Conservation (phyloP, 2,888 invertebrate species). For the Mactromeris polynyma region DNA sequence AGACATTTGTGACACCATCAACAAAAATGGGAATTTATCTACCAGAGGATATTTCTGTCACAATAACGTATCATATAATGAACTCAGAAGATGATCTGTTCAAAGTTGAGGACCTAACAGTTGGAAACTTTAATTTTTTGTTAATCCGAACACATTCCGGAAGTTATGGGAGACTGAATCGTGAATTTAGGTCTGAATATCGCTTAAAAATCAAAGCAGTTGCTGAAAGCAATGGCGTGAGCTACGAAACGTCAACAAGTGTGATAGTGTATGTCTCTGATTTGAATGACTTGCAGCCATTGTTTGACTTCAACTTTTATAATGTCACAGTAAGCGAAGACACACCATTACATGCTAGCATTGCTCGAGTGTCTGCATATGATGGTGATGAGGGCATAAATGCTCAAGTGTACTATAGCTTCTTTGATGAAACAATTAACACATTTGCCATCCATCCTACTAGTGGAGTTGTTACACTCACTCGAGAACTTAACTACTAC, state of each 20-base stretch:
- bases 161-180: conserved; percentile 95
- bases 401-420: conserved; percentile 98
- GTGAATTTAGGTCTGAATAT: conserved; percentile 96
- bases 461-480: conserved; percentile 94
- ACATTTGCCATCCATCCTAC: conserved; percentile 96
- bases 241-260: conserved; percentile 72
- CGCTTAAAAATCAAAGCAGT: conserved; percentile 93
- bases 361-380: conserved; percentile 92
- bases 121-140: conserved; percentile 98
- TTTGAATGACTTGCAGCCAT: conserved; percentile 93
- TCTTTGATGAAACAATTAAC: conserved; percentile 91
- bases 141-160: conserved; percentile 95
- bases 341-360: conserved; percentile 93
- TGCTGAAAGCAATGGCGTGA: conserved; percentile 85
- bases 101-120: conserved; percentile 95
- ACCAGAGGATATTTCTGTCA: conserved; percentile 80
- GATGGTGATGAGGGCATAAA: conserved; percentile 98
- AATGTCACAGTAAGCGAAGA: conserved; percentile 95
- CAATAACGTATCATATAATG: conserved; percentile 94
- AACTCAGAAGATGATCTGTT: conserved; percentile 95
- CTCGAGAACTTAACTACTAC: conserved; percentile 91
- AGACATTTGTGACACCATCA: conserved; percentile 92
- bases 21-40: conserved; percentile 93
- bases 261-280: conserved; percentile 89
- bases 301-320: conserved; percentile 96